Evolutionary conservation across 2,797 vertebrate genomes (phyloP), one percentile per base, ranked within the genome.

Genomic region (Squalus acanthias): DNA sequence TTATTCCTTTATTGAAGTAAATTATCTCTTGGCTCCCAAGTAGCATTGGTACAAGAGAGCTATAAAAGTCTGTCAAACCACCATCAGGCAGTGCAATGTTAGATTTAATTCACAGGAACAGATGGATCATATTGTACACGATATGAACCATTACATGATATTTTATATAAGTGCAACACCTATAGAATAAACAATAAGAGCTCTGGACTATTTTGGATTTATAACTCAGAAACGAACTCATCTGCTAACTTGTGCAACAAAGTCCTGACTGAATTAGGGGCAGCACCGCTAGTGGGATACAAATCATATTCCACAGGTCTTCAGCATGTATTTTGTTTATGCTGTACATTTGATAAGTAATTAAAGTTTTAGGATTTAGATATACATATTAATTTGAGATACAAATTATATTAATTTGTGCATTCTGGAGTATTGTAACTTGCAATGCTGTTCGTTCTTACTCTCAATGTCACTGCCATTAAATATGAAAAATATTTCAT

Each of bases 321-420:
- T 65, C 60, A 65, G 89, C 60, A 65, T n/a, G 63, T 92, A n/a
- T 92, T 65, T 92, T 91, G 33, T 92, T 92, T 92, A 29, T 17
- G 76, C 9, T 33, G 33, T 33, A 74, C 74, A 76, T n/a, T 15
- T 63, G 57, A 33, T n/a, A 91, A 63, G 57, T 63, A 33, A 91
- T 33, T 93, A 67, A 67, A 22, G 33, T 9, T 65, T 67, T 67
- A 20, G 15, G 6, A 93, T 93, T 65, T 92, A 65, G 17, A 92
- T 17, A 93, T 93, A 92, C n/a, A 65, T 92, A n/a, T 63, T 91
- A 26, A 91, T 29, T 26, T 60, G 26, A 89, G 87, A 29, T 85
- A 67, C 2, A 13, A 67, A 67, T 67, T 67, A 85, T 50, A 50
- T 88, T 53, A 22, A 88, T 20, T 63, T 63, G 12, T 91, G 17